Conservation (phyloP, 2,113 vertebrate species). For the Heterochromis multidens region DNA sequence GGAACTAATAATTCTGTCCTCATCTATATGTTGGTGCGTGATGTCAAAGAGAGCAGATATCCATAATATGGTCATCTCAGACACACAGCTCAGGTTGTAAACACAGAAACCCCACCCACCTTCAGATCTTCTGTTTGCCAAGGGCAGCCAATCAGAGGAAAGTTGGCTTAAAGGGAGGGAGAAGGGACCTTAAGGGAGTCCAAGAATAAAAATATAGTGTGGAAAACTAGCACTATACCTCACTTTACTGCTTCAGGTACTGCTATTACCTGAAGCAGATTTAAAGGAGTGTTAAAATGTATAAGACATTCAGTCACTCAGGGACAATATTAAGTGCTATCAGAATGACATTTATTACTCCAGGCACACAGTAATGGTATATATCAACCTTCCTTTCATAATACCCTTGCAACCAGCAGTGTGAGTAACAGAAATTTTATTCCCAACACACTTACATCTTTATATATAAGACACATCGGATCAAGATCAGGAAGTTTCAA, state of each 20-base stretch:
- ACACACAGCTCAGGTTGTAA: neutral
- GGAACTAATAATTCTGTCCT: no score
- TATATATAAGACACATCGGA: neutral
- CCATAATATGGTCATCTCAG: neutral
- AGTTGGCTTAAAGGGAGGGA: neutral
- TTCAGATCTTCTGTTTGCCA: neutral
- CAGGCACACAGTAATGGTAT: neutral
- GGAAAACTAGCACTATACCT: neutral
- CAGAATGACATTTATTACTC: constrained; percentile 29
- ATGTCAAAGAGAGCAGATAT: neutral
- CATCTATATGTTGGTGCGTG: no score
- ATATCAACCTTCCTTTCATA: neutral
- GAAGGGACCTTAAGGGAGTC: neutral
- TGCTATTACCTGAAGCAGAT: neutral
- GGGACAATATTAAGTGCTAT: neutral
- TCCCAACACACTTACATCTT: neutral
- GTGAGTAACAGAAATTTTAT: neutral
- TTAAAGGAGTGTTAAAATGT: neutral
- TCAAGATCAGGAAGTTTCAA: neutral
- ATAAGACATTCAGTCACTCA: neutral
- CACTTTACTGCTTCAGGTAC: neutral
- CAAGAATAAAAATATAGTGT: neutral
- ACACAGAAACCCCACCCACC: neutral
- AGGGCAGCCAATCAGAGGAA: neutral
- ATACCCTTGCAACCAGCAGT: neutral